Evolutionary conservation across 2,113 vertebrate genomes (phyloP).

Genomic region (Excalfactoria chinensis): DNA sequence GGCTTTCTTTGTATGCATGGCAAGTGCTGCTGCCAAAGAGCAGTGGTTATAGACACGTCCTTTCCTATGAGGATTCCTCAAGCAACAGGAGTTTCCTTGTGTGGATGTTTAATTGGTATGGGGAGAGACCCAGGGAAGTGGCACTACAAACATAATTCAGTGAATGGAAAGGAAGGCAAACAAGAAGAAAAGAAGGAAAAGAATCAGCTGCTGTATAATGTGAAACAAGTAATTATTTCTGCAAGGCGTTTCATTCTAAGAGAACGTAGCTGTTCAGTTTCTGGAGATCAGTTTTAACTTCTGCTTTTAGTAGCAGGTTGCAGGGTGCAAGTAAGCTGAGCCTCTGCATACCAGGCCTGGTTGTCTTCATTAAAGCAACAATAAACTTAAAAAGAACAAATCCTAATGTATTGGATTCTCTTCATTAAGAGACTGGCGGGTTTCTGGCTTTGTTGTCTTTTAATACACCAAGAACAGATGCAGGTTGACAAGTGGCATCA

Average conservation of each 20-base stretch:
- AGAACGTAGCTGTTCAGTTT: neutral
- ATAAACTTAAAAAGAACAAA: conserved; percentile 5
- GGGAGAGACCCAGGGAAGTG: neutral
- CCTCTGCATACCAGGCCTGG: neutral
- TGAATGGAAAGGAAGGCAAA: neutral
- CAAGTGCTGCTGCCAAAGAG: neutral
- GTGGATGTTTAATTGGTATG: accelerated
- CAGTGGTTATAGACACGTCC: neutral
- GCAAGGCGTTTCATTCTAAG: neutral
- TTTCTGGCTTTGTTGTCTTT: conserved; percentile 49
- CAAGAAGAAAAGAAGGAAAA: neutral
- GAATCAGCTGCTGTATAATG: neutral
- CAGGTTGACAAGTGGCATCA: conserved; percentile 55
- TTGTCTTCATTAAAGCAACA: neutral
- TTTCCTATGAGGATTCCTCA: neutral
- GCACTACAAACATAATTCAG: accelerated
- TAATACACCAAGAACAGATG: conserved; percentile 53
- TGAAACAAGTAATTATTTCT: neutral
- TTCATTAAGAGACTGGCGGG: conserved; percentile 7
- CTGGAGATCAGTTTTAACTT: neutral
- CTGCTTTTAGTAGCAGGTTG: neutral
- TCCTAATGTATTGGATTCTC: neutral
- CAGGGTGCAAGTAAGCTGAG: neutral
- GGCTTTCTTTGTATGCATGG: neutral
- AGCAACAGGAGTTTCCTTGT: neutral